Conservation (phyloP, 2,888 invertebrate genomes). For the Chrysina gloriosa region DNA sequence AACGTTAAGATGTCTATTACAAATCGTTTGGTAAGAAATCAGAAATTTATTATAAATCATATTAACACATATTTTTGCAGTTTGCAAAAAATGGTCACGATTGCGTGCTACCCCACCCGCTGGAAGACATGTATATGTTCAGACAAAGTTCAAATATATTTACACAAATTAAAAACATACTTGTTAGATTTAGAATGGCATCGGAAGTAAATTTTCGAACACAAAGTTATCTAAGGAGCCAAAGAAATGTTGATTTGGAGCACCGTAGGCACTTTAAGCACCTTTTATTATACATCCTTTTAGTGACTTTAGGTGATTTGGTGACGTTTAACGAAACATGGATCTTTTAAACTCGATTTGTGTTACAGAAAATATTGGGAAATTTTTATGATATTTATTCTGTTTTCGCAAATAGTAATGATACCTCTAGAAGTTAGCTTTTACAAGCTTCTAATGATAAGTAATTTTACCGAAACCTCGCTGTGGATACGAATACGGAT, state of each 20-base stretch:
- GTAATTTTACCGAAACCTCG: constrained; percentile 23
- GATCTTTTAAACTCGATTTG: no score
- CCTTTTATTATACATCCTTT: constrained; percentile 49
- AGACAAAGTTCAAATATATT: constrained; percentile 35
- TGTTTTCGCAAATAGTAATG: constrained; percentile 34
- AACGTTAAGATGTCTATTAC: background rate
- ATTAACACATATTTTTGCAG: constrained; percentile 23
- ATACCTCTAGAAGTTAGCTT: constrained; percentile 40
- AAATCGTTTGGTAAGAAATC: constrained; percentile 19
- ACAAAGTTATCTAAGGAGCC: constrained; percentile 47
- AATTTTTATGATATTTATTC: constrained; percentile 39
- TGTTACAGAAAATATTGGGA: constrained; percentile 41
- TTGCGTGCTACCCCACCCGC: constrained; percentile 28
- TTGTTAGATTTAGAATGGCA: constrained; percentile 40
- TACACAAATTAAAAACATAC: constrained; percentile 38
- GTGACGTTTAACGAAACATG: no score
- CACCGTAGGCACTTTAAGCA: constrained; percentile 43
- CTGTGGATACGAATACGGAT: constrained; percentile 32
- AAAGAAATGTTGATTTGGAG: constrained; percentile 48
- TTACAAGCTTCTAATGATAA: constrained; percentile 21
- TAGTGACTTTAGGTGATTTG: constrained; percentile 49
- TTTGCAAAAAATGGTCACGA: constrained; percentile 42
- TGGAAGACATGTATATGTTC: constrained; percentile 41
- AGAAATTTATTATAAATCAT: background rate
- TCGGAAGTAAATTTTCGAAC: constrained; percentile 47